Base-by-base conservation (phyloP, 2,888 invertebrate genomes). In the Kryphioiulus occultus region DNA sequence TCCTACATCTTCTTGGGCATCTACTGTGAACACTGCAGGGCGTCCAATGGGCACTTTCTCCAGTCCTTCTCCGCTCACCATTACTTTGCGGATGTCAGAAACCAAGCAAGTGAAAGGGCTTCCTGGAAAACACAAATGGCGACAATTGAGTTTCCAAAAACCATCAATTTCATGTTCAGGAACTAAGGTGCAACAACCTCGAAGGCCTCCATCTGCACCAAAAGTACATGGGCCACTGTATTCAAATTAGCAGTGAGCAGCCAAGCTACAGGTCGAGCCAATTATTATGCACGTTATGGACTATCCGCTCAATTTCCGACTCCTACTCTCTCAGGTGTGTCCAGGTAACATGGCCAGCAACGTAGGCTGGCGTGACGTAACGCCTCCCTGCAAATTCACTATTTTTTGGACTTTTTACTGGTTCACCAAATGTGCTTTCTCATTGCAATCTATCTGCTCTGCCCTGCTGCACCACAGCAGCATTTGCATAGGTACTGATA, bases 41-140 rank as follows among this genome's bases (percentile, higher is more conserved):
- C 95, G 94, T 82, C 97, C 96, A 26, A 98, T 96, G 0, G 97
- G 96, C 44, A 98, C 96, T 92, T 97, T 97, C 91, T 98, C 97
- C 90, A 97, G 90, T 4, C 96, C 95, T 88, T 97, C 96, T 10
- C 94, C 93, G 0, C 96, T 95, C 35, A 97, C 94, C 86, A 96
- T 94, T 9, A 97, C 95, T 83, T 96, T 94, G n/a, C 96, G 96
- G 0, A 96, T 95, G 68, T 97, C 96, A 4, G 96, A 94, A 26
- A 96, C 95, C 90, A 94, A 93, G 91, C 96, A 96, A 47, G 94
- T 94, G 92, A 97, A 97, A 17, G 97, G 97, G 91, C 96, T 96
- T 82, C 96, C 95, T 95, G 92, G 22, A 44, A 47, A 26, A 35
- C n/a, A 35, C 26, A 42, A 53, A 86, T n/a, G 22, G 47, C 47